Base-by-base conservation (phyloP, 2,888 invertebrate genomes). In the Zonitis immaculata region DNA sequence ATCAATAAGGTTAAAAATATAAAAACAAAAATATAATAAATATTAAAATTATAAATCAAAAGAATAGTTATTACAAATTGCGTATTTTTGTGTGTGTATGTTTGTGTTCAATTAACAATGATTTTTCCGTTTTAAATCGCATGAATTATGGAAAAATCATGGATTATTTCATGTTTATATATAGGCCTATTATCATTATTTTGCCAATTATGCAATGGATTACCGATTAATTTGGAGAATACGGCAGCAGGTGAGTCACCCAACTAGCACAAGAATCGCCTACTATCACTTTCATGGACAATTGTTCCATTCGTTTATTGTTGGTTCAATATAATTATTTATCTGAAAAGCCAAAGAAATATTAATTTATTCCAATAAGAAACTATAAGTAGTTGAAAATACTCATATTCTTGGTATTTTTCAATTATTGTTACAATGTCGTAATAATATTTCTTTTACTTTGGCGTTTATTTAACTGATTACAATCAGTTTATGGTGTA, bases 171-270 rank as follows among this genome's bases (percentile, higher is more conserved):
- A 53, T 66, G 66, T 65, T 62, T 73, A 53, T 73, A 66, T 61
- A 60, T 74, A 52, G 70, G 66, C 63, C 65, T 74, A 58, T 62
- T 68, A 52, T 64, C 74, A 58, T 62, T 68, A 52, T 64, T 71
- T 55, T 63, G 73, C 54, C 67, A 70, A 62, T 69, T 75, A 68
- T 76, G 76, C 68, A 73, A 71, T 63, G 76, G 75, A 66, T 70
- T 73, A 65, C 76, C 77, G 48, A 70, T 76, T 58, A 70, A 72
- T 66, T 66, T 72, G 61, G 71, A 73, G 64, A 71, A 71, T 65
- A 67, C 70, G 58, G 68, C 66, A 58, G 66, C 70, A 72, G 76
- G 76, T 76, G 74, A 73, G 75, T 74, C 72, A 73, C 64, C 60
- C 51, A 49, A 46, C 52, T 39, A n/a, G n/a, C n/a, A 44, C 44